Percentiles rank a stretch among this genome's conserved stretches.
Evolutionary conservation across 2,797 vertebrate species (phyloP).

Genomic region (Syngnathus rostellatus): DNA sequence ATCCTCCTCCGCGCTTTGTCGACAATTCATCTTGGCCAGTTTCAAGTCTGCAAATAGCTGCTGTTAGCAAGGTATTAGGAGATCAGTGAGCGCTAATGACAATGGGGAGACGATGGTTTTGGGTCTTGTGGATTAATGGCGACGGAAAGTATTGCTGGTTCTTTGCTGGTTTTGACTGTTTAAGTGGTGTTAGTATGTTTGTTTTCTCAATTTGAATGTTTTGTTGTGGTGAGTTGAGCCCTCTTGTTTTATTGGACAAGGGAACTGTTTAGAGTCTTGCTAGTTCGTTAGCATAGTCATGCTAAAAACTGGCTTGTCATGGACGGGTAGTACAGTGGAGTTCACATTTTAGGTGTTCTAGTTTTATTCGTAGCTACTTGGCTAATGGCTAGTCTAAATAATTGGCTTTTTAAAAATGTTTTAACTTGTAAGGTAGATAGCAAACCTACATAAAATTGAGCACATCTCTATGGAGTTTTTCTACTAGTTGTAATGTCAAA

Average conservation of each 20-base stretch:
- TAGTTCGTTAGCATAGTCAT: too few species aligned
- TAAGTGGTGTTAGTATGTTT: slow-evolving; percentile 8
- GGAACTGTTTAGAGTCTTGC: not conserved
- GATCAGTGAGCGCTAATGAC: not conserved
- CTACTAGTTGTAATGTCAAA: not conserved
- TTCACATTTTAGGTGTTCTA: too few species aligned
- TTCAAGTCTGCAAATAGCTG: not conserved
- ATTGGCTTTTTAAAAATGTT: too few species aligned
- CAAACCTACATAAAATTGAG: too few species aligned
- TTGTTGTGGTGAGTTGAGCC: slow-evolving; percentile 40
- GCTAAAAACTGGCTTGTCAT: too few species aligned
- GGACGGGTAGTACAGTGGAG: too few species aligned
- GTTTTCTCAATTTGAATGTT: slow-evolving; percentile 9
- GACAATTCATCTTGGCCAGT: not conserved
- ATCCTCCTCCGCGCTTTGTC: not conserved
- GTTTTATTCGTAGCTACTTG: too few species aligned
- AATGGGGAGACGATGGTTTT: slow-evolving; percentile 16
- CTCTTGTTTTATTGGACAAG: not conserved
- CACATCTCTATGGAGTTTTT: not conserved
- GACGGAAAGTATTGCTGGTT: slow-evolving; percentile 22
- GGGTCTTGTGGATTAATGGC: slow-evolving; percentile 19
- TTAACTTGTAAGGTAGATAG: too few species aligned
- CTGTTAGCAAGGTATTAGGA: not conserved
- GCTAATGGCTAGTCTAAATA: too few species aligned
- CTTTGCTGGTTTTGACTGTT: slow-evolving; percentile 30